phyloP scores from a whole-genome alignment of 2,797 vertebrate species.

The Ciconia nigra region DNA sequence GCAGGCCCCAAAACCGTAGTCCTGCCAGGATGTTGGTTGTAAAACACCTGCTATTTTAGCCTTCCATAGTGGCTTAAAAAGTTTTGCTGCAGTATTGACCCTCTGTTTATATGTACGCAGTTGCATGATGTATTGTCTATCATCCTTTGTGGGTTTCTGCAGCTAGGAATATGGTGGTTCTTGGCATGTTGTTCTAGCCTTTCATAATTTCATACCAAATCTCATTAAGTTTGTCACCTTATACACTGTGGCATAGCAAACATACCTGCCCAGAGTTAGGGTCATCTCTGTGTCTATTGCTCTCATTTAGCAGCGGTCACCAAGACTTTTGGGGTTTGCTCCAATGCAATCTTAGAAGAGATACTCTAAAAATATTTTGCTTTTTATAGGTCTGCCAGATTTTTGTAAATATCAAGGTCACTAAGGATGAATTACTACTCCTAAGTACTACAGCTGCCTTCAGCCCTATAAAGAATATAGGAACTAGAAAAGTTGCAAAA shows the following conservation, averaged over 20 bases:
- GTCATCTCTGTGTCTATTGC: background rate
- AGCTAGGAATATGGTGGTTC: background rate
- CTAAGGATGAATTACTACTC: background rate
- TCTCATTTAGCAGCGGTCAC: fast-evolving
- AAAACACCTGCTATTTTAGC: background rate
- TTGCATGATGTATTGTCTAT: background rate
- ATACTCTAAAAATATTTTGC: background rate
- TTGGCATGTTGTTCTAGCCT: background rate
- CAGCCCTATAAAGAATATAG: background rate
- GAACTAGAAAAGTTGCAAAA: constrained; percentile 9
- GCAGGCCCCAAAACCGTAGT: background rate
- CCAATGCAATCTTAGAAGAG: background rate
- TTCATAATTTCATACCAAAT: background rate
- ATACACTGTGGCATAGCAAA: background rate
- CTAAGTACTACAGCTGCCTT: background rate
- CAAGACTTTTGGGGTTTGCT: background rate
- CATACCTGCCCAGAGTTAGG: background rate
- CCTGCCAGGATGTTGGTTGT: background rate
- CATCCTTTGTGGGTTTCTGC: background rate
- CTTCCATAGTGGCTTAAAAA: background rate
- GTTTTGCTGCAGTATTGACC: background rate
- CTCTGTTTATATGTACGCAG: background rate
- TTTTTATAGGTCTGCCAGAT: constrained; percentile 14
- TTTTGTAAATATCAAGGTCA: constrained; percentile 7
- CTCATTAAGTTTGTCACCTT: background rate